Evolutionary conservation across 2,888 invertebrate species (phyloP).

Genomic region (Lycophotia porphyrea): DNA sequence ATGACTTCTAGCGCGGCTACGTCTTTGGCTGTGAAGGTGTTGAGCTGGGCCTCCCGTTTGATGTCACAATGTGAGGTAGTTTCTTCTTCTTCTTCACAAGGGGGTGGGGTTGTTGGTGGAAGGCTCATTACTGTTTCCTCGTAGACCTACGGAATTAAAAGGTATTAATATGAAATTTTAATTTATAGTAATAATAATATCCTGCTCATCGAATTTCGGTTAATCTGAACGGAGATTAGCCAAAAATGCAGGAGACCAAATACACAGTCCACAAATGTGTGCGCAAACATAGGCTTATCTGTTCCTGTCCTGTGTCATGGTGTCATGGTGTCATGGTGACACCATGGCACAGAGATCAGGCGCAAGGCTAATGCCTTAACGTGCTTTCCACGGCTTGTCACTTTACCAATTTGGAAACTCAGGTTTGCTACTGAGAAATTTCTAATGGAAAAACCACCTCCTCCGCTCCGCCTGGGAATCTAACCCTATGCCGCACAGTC

Average conservation of each 20-base stretch:
- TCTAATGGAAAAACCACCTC: not conserved
- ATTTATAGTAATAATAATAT: not conserved
- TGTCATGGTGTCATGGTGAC: no score
- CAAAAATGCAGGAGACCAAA: not conserved
- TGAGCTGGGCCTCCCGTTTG: slow-evolving; percentile 61
- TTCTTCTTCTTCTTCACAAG: accelerated
- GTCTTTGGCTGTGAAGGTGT: slow-evolving; percentile 78
- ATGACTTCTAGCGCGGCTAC: slow-evolving; percentile 82
- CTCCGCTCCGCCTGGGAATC: not conserved
- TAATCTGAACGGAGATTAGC: not conserved
- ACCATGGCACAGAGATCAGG: not conserved
- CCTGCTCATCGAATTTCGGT: not conserved
- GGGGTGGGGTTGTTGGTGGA: not conserved
- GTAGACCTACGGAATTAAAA: slow-evolving; percentile 30
- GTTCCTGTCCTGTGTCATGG: no score
- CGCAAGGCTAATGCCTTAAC: no score
- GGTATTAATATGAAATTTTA: not conserved
- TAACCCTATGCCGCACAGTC: not conserved
- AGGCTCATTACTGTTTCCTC: not conserved
- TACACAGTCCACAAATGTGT: not conserved
- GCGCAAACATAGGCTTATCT: not conserved
- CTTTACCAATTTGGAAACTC: not conserved
- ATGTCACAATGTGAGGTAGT: not conserved
- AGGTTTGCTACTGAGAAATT: not conserved
- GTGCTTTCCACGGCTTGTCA: not conserved